These are phyloP conservation scores for Noctua fimbriata DNA, from an alignment of 2,888 invertebrate genomes.

Conservation along the genomic window DNA sequence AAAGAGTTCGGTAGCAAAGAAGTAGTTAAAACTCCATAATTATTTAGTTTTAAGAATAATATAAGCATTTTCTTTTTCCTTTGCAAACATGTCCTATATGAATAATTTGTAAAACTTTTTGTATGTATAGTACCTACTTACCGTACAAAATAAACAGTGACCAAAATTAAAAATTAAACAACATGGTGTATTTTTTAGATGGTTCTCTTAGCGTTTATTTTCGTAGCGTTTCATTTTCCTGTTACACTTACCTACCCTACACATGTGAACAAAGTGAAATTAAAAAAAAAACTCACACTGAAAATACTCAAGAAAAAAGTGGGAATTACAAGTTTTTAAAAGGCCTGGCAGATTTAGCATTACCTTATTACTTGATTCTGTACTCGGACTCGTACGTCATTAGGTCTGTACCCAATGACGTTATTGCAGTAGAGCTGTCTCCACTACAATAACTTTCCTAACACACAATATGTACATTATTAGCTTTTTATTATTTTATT, in stretches of 20 bases:
- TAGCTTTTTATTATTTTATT: not conserved
- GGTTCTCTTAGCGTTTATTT: not conserved
- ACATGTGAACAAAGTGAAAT: not conserved
- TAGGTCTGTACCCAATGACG: no score
- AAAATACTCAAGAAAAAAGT: not conserved
- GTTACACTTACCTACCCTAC: not conserved
- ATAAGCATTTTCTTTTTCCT: not conserved
- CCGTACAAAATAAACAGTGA: slow-evolving; percentile 16
- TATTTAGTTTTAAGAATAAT: not conserved
- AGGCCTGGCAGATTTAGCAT: not conserved
- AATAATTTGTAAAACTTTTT: slow-evolving; percentile 3
- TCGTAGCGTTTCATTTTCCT: not conserved
- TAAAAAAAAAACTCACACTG: not conserved
- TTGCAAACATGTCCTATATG: not conserved
- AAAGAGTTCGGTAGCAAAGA: not conserved
- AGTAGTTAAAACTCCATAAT: not conserved
- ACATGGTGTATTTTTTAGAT: not conserved
- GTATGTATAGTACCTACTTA: not conserved
- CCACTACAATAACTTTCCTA: no score
- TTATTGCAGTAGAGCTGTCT: no score
- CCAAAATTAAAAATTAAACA: slow-evolving; percentile 1
- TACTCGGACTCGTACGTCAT: no score
- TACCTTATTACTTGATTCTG: no score
- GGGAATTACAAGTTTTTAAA: not conserved
- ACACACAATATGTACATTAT: not conserved